Conservation (phyloP, 2,113 vertebrate species). For the Crypturellus undulatus region DNA sequence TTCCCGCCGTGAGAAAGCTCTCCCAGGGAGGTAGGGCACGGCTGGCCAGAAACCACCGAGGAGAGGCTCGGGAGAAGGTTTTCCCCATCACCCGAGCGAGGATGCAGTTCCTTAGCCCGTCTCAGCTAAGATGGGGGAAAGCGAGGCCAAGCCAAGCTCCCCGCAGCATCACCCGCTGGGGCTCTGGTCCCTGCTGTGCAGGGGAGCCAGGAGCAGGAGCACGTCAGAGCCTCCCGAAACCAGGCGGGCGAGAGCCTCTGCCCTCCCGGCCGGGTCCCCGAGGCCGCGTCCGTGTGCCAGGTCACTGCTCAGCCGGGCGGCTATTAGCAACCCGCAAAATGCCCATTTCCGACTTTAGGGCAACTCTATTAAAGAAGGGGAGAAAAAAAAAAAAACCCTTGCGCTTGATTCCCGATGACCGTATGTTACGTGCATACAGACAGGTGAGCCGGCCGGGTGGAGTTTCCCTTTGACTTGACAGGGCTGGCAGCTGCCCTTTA, state of each 20-base stretch:
- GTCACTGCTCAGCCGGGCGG: not conserved
- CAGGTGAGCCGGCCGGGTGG: slow-evolving; percentile 58
- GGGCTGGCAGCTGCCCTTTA: slow-evolving; percentile 64
- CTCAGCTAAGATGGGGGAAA: not conserved
- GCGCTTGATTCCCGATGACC: not conserved
- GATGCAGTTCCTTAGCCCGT: not conserved
- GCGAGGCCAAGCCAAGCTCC: accelerated
- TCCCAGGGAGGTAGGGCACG: not conserved
- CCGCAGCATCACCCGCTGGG: accelerated
- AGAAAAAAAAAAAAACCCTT: too few species aligned
- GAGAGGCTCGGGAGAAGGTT: not conserved
- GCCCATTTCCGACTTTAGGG: slow-evolving; percentile 12
- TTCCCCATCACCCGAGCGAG: accelerated
- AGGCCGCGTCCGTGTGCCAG: not conserved
- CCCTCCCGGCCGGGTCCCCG: not conserved
- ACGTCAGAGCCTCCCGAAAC: not conserved
- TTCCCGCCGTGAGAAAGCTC: not conserved
- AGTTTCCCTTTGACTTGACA: slow-evolving; percentile 17
- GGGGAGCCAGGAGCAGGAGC: not conserved
- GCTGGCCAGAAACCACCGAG: not conserved
- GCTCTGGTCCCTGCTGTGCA: not conserved
- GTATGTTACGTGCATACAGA: slow-evolving; percentile 34
- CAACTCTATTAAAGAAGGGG: not conserved
- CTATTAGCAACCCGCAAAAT: not conserved
- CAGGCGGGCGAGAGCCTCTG: not conserved